These are phyloP conservation scores for Diploptera punctata DNA, from an alignment of 2,888 invertebrate species.

Conservation along the genomic window DNA sequence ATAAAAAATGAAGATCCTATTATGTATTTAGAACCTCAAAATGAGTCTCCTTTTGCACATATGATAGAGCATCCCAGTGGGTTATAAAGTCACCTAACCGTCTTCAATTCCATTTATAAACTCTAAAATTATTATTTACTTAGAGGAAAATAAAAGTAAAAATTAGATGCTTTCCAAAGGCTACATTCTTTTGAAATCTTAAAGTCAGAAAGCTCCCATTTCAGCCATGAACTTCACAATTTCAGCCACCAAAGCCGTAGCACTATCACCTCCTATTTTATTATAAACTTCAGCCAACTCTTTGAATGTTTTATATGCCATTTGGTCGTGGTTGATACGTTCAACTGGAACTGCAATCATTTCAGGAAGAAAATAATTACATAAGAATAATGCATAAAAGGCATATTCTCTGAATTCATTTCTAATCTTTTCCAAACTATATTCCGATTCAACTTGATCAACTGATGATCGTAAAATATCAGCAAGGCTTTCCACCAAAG, in stretches of 20 bases:
- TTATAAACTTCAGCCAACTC: background rate
- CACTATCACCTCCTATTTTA: background rate
- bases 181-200: too few relatives aligned
- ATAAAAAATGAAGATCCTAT: too few relatives aligned
- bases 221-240: background rate
- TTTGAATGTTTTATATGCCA: background rate
- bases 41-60: too few relatives aligned
- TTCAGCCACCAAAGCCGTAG: background rate
- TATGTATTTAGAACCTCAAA: too few relatives aligned
- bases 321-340: background rate
- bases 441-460: conserved; percentile 10
- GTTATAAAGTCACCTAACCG: too few relatives aligned
- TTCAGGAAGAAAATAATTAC: background rate
- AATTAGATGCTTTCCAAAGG: too few relatives aligned
- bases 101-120: too few relatives aligned
- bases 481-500: conserved; percentile 14
- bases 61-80: too few relatives aligned
- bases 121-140: too few relatives aligned
- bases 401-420: conserved; percentile 6
- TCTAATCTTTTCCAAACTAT: conserved; percentile 13
- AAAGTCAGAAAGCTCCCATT: background rate
- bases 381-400: background rate
- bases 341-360: background rate
- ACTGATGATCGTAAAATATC: background rate
- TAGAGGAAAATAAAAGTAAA: too few relatives aligned